Evolutionary conservation across 2,113 vertebrate species (phyloP).

Genomic region (Planiliza haematocheilus): DNA sequence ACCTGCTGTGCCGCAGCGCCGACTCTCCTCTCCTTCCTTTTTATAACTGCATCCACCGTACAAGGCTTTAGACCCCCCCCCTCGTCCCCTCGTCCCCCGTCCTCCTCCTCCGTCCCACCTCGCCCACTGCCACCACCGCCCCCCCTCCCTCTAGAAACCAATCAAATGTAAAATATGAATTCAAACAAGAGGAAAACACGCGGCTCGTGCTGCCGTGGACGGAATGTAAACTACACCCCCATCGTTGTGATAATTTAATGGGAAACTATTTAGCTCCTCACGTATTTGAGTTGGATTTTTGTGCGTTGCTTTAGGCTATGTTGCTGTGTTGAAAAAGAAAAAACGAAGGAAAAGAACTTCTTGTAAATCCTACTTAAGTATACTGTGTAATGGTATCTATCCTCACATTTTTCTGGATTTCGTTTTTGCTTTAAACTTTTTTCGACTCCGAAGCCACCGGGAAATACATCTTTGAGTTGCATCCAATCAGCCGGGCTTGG

Average conservation of each 20-base stretch:
- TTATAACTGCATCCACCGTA: constrained; percentile 65
- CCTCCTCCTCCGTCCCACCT: neutral
- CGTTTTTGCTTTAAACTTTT: constrained; percentile 18
- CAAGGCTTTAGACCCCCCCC: constrained; percentile 70
- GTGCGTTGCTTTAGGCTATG: constrained; percentile 65
- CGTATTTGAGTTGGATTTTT: constrained; percentile 63
- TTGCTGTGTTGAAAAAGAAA: constrained; percentile 59
- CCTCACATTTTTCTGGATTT: constrained; percentile 22
- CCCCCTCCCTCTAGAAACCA: constrained; percentile 39
- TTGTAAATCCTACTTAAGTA: constrained; percentile 72
- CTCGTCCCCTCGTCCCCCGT: constrained; percentile 15
- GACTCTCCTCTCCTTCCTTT: constrained; percentile 57
- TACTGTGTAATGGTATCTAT: constrained; percentile 69
- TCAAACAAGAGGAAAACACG: constrained; percentile 58
- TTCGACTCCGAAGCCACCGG: constrained; percentile 47
- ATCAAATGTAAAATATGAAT: constrained; percentile 72
- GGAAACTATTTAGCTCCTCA: constrained; percentile 73
- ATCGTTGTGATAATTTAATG: constrained; percentile 78
- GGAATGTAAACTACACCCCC: constrained; percentile 82
- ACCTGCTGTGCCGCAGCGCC: constrained; percentile 55
- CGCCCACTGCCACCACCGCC: constrained; percentile 23
- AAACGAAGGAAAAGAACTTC: constrained; percentile 41
- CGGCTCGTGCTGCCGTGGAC: constrained; percentile 59
- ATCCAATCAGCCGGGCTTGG: constrained; percentile 49
- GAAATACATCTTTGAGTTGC: constrained; percentile 37